Conservation (phyloP, 1,140 invertebrate genomes). For the Ericerus pela region DNA sequence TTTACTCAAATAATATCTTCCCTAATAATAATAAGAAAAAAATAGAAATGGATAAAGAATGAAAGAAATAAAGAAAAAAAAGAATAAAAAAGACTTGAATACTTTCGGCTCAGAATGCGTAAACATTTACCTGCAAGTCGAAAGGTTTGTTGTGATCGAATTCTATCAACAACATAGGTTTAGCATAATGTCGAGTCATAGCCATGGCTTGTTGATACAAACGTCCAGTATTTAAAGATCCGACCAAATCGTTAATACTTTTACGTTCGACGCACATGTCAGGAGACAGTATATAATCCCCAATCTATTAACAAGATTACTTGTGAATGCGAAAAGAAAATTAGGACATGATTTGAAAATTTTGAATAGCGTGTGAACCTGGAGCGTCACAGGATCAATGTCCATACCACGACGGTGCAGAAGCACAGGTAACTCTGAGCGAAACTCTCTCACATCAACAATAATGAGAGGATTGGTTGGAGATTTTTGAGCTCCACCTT, state of each 20-base stretch:
- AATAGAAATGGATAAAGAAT: not conserved
- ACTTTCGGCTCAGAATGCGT: not conserved
- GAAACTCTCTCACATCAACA: conserved; percentile 96
- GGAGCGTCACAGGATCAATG: conserved; percentile 79
- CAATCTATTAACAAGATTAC: conserved; percentile 50
- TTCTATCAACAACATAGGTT: conserved; percentile 88
- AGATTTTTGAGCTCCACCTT: conserved; percentile 38
- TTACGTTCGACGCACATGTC: conserved; percentile 95
- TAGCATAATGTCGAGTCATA: conserved; percentile 75
- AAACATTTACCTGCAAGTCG: conserved; percentile 52
- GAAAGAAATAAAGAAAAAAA: conserved; percentile 17
- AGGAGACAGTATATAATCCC: conserved; percentile 94
- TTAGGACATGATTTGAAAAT: not conserved
- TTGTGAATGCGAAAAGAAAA: conserved; percentile 16
- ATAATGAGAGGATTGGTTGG: conserved; percentile 49
- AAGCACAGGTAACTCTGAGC: conserved; percentile 86
- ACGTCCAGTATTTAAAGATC: conserved; percentile 84
- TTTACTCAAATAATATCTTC: conserved; percentile 59
- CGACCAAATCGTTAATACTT: conserved; percentile 92
- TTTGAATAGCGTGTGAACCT: conserved; percentile 36
- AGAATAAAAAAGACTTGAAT: not conserved
- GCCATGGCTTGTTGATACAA: conserved; percentile 86
- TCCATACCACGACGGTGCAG: conserved; percentile 86
- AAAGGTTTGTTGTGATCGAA: conserved; percentile 92
- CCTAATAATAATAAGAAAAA: conserved; percentile 34